Percentiles rank a stretch among this genome's conserved stretches.
Evolutionary conservation across 2,888 invertebrate genomes (phyloP).

Genomic region (Yponomeuta malinellus): DNA sequence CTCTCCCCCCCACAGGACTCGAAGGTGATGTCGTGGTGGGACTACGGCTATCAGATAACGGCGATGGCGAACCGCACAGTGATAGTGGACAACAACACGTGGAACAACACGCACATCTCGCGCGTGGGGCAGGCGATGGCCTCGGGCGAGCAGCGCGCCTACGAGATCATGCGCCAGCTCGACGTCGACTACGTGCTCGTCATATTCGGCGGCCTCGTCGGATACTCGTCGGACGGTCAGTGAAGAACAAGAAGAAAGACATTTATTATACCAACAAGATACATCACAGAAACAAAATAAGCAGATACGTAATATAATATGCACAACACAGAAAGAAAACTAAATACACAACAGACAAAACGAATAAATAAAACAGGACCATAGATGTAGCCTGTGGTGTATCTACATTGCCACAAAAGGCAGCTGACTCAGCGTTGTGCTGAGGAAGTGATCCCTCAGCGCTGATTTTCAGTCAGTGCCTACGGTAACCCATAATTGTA

Average conservation of each 20-base stretch:
- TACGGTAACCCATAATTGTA: no score
- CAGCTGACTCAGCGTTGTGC: no score
- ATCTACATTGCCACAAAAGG: no score
- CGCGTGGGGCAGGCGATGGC: conserved; percentile 99
- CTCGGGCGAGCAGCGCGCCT: conserved; percentile 96
- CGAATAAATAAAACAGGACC: no score
- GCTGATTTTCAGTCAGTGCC: no score
- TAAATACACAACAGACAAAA: no score
- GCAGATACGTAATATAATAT: no score
- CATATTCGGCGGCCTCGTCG: conserved; percentile 98
- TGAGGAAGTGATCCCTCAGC: no score
- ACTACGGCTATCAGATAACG: conserved; percentile 99
- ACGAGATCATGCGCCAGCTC: conserved; percentile 97
- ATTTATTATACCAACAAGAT: no score
- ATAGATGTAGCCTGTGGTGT: no score
- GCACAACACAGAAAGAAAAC: no score
- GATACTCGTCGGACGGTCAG: conserved; percentile 85
- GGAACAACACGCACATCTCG: conserved; percentile 99
- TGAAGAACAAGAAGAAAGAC: background rate
- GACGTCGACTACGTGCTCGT: conserved; percentile 99
- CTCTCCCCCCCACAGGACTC: conserved; percentile 79
- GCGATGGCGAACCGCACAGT: conserved; percentile 99
- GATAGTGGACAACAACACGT: conserved; percentile 98
- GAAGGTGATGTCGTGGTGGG: conserved; percentile 99
- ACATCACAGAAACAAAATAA: no score